Evolutionary conservation across 1,140 invertebrate genomes (phyloP).

Genomic region (Zeugodacus cucurbitae): DNA sequence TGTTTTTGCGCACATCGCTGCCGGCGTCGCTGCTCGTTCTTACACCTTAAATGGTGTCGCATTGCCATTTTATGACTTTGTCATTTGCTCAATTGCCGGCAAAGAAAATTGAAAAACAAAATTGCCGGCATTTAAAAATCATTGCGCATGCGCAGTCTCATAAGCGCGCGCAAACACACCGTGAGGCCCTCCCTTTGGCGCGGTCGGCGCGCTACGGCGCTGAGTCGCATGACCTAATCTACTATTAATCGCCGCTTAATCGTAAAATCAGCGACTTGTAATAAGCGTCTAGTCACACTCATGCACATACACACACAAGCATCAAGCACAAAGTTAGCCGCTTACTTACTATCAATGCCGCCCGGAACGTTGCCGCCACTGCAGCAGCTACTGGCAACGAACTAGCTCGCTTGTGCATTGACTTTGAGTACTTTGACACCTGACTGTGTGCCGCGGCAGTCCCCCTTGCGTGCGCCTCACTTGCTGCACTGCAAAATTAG

Average conservation of each 20-base stretch:
- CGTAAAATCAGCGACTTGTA: constrained; percentile 12
- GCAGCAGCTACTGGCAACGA: background rate
- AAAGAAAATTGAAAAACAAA: background rate
- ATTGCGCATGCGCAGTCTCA: background rate
- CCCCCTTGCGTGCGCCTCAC: background rate
- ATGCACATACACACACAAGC: background rate
- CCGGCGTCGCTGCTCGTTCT: background rate
- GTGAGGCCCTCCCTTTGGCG: background rate
- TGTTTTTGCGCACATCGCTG: background rate
- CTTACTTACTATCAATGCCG: constrained; percentile 14
- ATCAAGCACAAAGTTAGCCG: background rate
- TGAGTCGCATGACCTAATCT: background rate
- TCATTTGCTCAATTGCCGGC: constrained; percentile 24
- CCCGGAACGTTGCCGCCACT: background rate
- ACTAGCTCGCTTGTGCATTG: background rate
- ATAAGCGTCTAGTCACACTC: background rate
- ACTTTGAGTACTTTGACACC: constrained; percentile 36
- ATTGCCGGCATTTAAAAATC: background rate
- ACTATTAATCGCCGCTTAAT: constrained; percentile 8
- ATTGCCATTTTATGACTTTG: constrained; percentile 22
- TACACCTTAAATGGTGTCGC: constrained; percentile 34
- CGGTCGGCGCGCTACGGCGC: background rate
- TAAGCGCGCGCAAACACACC: background rate
- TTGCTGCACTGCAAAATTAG: background rate
- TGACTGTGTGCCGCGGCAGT: background rate